phyloP scores from a whole-genome alignment of 2,888 invertebrate genomes.

The Drosophila merina region DNA sequence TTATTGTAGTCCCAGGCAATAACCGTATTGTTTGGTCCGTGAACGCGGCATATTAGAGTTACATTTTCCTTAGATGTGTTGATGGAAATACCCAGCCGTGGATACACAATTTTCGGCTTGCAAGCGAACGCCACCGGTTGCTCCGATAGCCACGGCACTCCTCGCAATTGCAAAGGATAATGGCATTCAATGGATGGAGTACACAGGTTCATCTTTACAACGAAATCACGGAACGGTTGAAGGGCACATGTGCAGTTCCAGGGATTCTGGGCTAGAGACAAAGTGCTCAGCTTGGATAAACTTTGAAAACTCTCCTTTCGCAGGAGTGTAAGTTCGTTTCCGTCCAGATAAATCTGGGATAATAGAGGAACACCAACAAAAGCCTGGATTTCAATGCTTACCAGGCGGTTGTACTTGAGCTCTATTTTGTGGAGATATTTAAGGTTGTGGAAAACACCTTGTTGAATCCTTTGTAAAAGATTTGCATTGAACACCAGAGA shows the following conservation, averaged over 20 bases:
- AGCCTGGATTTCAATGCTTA: constrained; percentile 88
- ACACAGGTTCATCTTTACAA: constrained; percentile 89
- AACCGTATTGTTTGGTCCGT: constrained; percentile 90
- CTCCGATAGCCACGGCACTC: constrained; percentile 89
- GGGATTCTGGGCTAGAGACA: constrained; percentile 91
- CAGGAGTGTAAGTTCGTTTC: constrained; percentile 89
- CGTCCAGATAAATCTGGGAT: constrained; percentile 88
- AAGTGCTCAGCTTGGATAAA: constrained; percentile 88
- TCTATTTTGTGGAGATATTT: constrained; percentile 90
- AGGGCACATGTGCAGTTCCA: constrained; percentile 95
- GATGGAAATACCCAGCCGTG: constrained; percentile 86
- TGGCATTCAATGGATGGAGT: constrained; percentile 90
- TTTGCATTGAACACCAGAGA: constrained; percentile 90
- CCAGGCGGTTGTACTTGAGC: constrained; percentile 89
- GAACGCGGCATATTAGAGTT: constrained; percentile 90
- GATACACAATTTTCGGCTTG: constrained; percentile 89
- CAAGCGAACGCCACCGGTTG: constrained; percentile 91
- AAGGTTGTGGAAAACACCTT: constrained; percentile 90
- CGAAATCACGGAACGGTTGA: constrained; percentile 91
- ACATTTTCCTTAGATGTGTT: constrained; percentile 88
- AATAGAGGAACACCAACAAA: constrained; percentile 89
- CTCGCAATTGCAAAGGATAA: constrained; percentile 88
- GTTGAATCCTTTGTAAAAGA: constrained; percentile 88
- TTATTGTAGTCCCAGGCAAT: constrained; percentile 90
- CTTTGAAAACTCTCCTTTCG: constrained; percentile 87